Evolutionary conservation across 1,140 invertebrate genomes (phyloP), one percentile per base, ranked within the genome.

Genomic region (Leptopilina boulardi): DNA sequence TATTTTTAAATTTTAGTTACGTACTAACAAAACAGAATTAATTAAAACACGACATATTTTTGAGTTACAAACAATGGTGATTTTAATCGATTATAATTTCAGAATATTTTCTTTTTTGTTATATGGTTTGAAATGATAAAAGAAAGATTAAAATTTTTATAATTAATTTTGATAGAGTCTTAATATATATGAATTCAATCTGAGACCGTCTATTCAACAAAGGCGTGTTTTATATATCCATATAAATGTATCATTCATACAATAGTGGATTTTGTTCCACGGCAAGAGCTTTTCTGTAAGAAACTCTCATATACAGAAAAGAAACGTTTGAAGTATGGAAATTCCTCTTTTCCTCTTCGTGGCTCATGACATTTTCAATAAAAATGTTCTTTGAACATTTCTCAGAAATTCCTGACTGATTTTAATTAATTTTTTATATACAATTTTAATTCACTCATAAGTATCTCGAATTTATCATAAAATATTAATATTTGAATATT

Each of bases 151-250:
- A n/a, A n/a, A n/a, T n/a, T n/a, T n/a, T n/a, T n/a, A n/a, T n/a
- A n/a, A n/a, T n/a, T n/a, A n/a, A n/a, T n/a, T n/a, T n/a, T n/a
- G n/a, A n/a, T n/a, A n/a, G n/a, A n/a, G n/a, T n/a, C n/a, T n/a
- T n/a, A 51, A 51, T 18, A 51, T 51, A 51, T 51, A n/a, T 47
- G 47, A 18, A 51, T 51, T 51, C 47, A 51, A 51, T 51, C n/a
- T 18, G 3, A 51, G 47, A 4, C 15, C 18, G 15, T 51, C n/a
- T 51, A 1, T 18, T 3, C 15, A 18, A 13, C 41, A 42, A 42
- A 42, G 41, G n/a, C n/a, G n/a, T 18, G 47, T 51, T 51, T 5
- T 9, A 38, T 51, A 51, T 51, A 18, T 51, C n/a, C n/a, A 18
- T 18, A 18, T 18, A 51, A 51, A 51, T 51, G 47, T 51, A 8